Percentiles rank a stretch among this genome's conserved stretches.
These are phyloP conservation scores for Coranthus polyacanthus DNA, from an alignment of 2,797 vertebrate species.

Conservation along the genomic window DNA sequence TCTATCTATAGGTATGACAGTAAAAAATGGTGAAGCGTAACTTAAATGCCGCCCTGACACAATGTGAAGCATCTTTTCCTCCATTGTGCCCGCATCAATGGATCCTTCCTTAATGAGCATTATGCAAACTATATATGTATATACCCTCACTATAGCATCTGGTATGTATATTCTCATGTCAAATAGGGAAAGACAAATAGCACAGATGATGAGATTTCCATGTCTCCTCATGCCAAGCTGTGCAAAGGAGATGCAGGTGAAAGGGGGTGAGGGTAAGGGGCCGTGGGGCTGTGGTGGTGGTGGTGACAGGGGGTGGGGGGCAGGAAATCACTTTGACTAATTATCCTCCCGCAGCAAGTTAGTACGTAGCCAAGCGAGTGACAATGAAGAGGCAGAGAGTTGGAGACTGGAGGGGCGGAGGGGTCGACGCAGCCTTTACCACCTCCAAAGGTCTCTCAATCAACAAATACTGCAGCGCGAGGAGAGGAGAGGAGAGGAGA, in stretches of 20 bases:
- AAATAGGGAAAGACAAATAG: conserved; percentile 21
- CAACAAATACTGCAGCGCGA: too few species aligned
- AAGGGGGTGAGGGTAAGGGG: too few species aligned
- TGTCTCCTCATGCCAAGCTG: conserved; percentile 50
- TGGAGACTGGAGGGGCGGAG: conserved; percentile 1
- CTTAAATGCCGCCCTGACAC: not conserved
- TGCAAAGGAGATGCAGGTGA: conserved; percentile 58
- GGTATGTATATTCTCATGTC: conserved; percentile 11
- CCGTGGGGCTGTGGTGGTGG: not conserved
- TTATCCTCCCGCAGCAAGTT: conserved; percentile 68
- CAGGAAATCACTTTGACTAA: conserved; percentile 78
- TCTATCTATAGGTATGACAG: too few species aligned
- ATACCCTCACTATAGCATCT: conserved; percentile 20
- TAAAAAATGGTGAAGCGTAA: too few species aligned
- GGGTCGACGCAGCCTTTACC: conserved; percentile 34
- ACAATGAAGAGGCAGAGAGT: conserved; percentile 39
- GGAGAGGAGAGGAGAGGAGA: conserved; percentile 41
- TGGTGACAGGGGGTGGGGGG: too few species aligned
- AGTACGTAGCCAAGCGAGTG: conserved; percentile 64
- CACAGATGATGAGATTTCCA: conserved; percentile 37
- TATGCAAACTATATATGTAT: conserved; percentile 6
- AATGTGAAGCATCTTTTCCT: not conserved
- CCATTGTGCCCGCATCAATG: not conserved
- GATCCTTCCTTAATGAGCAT: not conserved
- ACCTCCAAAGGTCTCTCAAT: conserved; percentile 60